Conservation (phyloP, 2,797 vertebrate species). For the Acanthornis magna region DNA sequence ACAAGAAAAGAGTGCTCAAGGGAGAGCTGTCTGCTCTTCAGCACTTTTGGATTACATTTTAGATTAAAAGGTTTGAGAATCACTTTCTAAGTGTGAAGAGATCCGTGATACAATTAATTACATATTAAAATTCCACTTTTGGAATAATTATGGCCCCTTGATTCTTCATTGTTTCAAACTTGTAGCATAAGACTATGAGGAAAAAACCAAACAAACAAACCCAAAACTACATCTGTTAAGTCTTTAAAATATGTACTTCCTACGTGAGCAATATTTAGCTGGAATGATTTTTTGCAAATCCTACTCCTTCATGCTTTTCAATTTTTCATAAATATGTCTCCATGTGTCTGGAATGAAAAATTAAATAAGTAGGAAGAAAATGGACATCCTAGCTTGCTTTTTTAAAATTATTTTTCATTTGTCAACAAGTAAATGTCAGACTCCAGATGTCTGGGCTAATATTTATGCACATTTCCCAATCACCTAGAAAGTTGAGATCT, state of each 20-base stretch:
- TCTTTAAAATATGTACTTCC: background rate
- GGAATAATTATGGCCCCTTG: background rate
- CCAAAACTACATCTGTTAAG: background rate
- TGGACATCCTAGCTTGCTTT: background rate
- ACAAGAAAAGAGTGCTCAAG: background rate
- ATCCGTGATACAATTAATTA: background rate
- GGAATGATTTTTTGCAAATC: background rate
- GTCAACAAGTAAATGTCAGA: conserved; percentile 33
- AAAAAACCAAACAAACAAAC: background rate
- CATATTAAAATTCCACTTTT: background rate
- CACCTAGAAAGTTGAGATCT: conserved; percentile 5
- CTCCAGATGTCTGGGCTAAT: conserved; percentile 23
- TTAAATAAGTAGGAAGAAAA: background rate
- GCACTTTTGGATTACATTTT: background rate
- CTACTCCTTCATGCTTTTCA: background rate
- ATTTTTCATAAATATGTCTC: background rate
- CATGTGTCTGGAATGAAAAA: background rate
- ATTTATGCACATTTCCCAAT: background rate
- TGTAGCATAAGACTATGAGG: background rate
- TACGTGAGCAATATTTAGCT: background rate
- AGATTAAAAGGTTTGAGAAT: background rate
- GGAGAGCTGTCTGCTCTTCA: background rate
- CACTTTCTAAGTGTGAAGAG: background rate
- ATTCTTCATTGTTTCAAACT: background rate
- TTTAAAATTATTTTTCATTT: background rate